Conservation (phyloP, 2,888 invertebrate genomes). For the Oxycera nigricornis region DNA sequence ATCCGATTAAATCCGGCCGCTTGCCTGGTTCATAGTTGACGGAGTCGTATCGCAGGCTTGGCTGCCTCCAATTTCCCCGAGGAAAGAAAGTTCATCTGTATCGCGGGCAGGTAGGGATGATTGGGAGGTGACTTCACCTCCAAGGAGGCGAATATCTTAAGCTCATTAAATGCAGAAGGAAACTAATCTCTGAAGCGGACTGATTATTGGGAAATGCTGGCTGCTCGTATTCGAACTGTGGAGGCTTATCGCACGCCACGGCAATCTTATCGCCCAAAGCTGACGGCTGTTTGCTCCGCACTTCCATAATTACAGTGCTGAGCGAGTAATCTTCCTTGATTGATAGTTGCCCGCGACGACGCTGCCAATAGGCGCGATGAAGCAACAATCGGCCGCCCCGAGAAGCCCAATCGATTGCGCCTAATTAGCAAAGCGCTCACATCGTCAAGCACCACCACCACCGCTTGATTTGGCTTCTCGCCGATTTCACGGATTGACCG, state of each 20-base stretch:
- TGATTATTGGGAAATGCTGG: background rate
- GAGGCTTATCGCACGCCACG: conserved; percentile 13
- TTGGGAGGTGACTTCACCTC: too few relatives aligned
- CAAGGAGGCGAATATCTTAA: too few relatives aligned
- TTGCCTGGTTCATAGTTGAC: background rate
- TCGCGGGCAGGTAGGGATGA: background rate
- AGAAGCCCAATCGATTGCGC: background rate
- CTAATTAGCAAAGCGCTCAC: background rate
- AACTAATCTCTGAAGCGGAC: background rate
- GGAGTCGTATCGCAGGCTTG: background rate
- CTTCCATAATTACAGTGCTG: conserved; percentile 1
- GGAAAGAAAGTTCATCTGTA: background rate
- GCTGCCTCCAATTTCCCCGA: background rate
- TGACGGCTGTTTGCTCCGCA: conserved; percentile 6
- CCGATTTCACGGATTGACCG: background rate
- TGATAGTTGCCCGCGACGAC: conserved; percentile 25
- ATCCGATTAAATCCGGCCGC: background rate
- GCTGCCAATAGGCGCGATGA: background rate
- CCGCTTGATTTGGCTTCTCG: background rate
- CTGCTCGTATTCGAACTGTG: background rate
- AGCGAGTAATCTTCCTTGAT: conserved; percentile 32
- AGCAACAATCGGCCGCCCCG: background rate
- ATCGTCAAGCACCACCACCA: background rate
- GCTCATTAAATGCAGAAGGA: background rate
- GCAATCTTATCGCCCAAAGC: conserved; percentile 10